A percentile compares a stretch with the other conserved stretches of the same genome.
Evolutionary conservation across 2,888 invertebrate species (phyloP).

Genomic region (Pemphredon lugubris): DNA sequence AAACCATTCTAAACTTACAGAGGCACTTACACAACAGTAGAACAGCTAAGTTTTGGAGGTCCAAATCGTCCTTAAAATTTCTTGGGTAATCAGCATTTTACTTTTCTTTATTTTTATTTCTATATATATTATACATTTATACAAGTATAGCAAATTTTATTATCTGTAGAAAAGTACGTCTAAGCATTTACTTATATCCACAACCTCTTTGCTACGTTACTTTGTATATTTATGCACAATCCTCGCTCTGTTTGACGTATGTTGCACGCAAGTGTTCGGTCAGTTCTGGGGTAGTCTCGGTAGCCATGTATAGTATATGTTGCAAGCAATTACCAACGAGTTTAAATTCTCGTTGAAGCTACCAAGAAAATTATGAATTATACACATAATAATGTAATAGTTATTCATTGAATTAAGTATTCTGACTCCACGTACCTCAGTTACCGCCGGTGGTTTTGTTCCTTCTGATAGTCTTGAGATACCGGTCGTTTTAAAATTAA

Average conservation of each 20-base stretch:
- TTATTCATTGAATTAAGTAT: slow-evolving; percentile 1
- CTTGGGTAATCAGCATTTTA: no score
- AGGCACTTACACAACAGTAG: no score
- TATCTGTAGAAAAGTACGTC: background rate
- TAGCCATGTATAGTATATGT: slow-evolving; percentile 83
- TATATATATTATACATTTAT: background rate
- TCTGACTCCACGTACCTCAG: slow-evolving; percentile 73
- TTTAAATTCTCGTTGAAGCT: slow-evolving; percentile 81
- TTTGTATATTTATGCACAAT: slow-evolving; percentile 24
- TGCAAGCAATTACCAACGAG: slow-evolving; percentile 75
- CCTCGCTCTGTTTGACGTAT: slow-evolving; percentile 79
- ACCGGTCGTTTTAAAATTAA: slow-evolving; percentile 81
- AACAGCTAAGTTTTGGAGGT: no score
- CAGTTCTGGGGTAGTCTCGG: slow-evolving; percentile 81
- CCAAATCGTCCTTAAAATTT: no score
- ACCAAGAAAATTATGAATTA: slow-evolving; percentile 26
- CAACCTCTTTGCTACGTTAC: background rate
- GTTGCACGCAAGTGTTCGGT: slow-evolving; percentile 83
- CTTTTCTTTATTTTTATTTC: background rate
- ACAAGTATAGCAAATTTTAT: background rate
- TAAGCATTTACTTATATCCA: background rate
- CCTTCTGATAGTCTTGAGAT: slow-evolving; percentile 82
- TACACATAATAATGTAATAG: background rate
- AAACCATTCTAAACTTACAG: no score
- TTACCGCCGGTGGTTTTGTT: slow-evolving; percentile 82